Evolutionary conservation across 2,888 invertebrate species (phyloP).

Genomic region (Cremastobaeus sp.): DNA sequence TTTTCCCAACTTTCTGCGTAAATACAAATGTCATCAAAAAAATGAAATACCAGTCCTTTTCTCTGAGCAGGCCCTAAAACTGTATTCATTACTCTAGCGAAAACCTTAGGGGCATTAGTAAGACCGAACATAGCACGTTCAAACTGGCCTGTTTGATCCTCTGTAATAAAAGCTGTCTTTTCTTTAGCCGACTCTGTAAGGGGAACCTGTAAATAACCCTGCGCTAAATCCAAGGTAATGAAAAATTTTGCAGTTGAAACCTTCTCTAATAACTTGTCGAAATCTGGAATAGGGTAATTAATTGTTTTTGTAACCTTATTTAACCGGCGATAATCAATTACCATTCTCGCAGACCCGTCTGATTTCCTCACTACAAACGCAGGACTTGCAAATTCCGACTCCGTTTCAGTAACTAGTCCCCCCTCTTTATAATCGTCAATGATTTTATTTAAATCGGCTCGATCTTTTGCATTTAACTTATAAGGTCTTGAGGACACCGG

Average conservation of each 20-base stretch:
- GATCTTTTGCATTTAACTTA: conserved; percentile 29
- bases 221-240: background rate
- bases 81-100: background rate
- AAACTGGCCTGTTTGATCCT: background rate
- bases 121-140: conserved; percentile 5
- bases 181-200: background rate
- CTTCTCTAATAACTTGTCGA: background rate
- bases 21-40: background rate
- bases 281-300: conserved; percentile 2
- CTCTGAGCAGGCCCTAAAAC: background rate
- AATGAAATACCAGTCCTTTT: background rate
- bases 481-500: conserved; percentile 33
- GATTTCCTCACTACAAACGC: conserved; percentile 14
- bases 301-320: conserved; percentile 1
- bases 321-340: conserved; percentile 11
- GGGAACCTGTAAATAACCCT: background rate
- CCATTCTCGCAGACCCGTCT: conserved; percentile 15
- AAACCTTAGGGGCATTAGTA: background rate
- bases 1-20: background rate
- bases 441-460: conserved; percentile 13
- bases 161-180: conserved; percentile 1
- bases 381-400: conserved; percentile 9
- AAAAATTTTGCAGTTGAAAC: background rate
- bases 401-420: conserved; percentile 17
- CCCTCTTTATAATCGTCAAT: conserved; percentile 11